Conservation (phyloP, 2,888 invertebrate genomes). For the Torymus texanus region DNA sequence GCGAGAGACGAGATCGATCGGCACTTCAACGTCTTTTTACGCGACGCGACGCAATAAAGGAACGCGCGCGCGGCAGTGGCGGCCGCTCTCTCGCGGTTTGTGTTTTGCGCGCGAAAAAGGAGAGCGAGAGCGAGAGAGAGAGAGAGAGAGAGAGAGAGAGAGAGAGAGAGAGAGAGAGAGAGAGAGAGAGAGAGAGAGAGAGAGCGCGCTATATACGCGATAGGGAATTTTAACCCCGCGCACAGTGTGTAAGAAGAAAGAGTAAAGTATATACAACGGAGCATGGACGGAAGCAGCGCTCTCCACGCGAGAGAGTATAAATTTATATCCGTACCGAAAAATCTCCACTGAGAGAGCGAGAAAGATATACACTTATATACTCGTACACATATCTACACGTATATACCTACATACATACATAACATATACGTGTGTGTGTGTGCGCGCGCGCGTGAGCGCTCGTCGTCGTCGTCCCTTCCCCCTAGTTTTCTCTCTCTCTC, state of each 20-base stretch:
- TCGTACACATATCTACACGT: too few species aligned
- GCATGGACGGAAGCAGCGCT: too few species aligned
- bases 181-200: too few species aligned
- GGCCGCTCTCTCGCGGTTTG: constrained; percentile 23
- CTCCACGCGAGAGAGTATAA: constrained; percentile 32
- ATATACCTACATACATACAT: too few species aligned
- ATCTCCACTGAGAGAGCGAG: background rate
- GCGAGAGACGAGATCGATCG: constrained; percentile 53
- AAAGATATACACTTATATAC: too few species aligned
- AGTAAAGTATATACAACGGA: too few species aligned
- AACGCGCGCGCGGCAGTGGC: constrained; percentile 17
- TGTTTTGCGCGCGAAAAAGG: background rate
- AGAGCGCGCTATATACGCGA: background rate
- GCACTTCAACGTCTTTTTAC: constrained; percentile 56
- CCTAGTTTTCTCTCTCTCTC: background rate
- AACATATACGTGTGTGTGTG: background rate
- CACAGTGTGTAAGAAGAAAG: too few species aligned
- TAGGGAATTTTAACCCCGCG: background rate
- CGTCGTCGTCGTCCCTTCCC: background rate
- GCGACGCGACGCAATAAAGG: constrained; percentile 55
- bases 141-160: background rate
- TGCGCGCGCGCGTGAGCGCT: background rate
- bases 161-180: background rate
- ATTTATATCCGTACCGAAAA: constrained; percentile 54
- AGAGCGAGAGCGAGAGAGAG: background rate